Conservation (phyloP, 2,113 vertebrate genomes). For the Grammomys dolichurus region DNA sequence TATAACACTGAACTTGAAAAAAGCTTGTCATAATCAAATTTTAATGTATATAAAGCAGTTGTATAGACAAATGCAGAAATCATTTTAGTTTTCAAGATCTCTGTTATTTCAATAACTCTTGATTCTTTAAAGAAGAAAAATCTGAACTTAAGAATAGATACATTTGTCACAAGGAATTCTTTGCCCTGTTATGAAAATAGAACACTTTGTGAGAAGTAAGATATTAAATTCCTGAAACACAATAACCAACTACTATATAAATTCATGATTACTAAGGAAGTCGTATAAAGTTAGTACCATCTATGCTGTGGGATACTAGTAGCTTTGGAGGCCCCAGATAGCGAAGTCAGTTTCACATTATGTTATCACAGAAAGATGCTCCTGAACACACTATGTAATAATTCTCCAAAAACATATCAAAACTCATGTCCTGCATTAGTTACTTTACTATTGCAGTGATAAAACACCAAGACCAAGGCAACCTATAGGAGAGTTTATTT, state of each 20-base stretch:
- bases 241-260: neutral
- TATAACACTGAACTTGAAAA: neutral
- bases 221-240: constrained; percentile 28
- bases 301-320: neutral
- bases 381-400: neutral
- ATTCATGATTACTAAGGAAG: constrained; percentile 1
- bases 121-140: constrained; percentile 42
- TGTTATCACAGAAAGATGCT: neutral
- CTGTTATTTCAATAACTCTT: neutral
- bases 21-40: neutral
- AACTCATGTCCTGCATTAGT: neutral
- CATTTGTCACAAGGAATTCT: neutral
- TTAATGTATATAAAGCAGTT: neutral
- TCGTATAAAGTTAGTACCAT: neutral
- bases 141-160: neutral
- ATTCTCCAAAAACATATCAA: neutral
- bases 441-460: neutral
- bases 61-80: neutral
- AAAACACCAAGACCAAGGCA: neutral
- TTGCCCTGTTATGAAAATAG: neutral
- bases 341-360: neutral
- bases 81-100: constrained; percentile 1
- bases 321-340: neutral
- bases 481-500: neutral
- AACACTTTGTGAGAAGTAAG: neutral